Evolutionary conservation across 2,888 invertebrate genomes (phyloP), one percentile per base, ranked within the genome.

Genomic region (Gari tellinella): DNA sequence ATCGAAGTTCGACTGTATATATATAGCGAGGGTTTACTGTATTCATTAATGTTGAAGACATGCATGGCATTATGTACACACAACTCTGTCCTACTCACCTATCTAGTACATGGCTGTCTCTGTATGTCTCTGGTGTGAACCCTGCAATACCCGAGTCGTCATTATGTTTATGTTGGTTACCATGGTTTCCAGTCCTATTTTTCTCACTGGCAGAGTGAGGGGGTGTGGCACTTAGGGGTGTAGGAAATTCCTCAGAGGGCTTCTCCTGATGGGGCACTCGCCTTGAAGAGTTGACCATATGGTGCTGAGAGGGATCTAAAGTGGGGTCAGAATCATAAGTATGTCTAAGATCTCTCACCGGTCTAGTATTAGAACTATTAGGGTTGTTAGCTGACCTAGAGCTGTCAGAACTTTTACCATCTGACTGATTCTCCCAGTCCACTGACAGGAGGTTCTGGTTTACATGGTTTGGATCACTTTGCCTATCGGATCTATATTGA

Each of bases 141-240:
- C 83, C 87, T 70, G 86, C 86, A 79, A 86, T 84, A 75, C 87
- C 87, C 64, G 86, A 87, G 76, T 88, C 88, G 69, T 85, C 86
- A 72, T 86, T 69, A 69, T 65, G 61, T 69, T 75, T 75, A 69
- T 69, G 52, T 49, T 63, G 56, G 61, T 69, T 86, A 73, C 83
- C 82, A 62, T 78, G 72, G 76, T 80, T 61, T 53, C 52, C 56
- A 56, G 62, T 23, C 51, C 64, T 69, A 57, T 62, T 38, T 57
- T 75, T 70, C 46, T 61, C 69, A 60, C 58, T 60, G 49, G 72
- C 70, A 51, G 82, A 80, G 56, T 74, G 80, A 79, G 83, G 77
- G 75, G 85, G 82, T 38, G 80, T 83, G 62, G 77, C 81, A 81
- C 80, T 83, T 72, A 79, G 69, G 49, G 80, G 83, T 43, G 52